phyloP scores from a whole-genome alignment of 2,797 vertebrate genomes.

The Xenops minutus region DNA sequence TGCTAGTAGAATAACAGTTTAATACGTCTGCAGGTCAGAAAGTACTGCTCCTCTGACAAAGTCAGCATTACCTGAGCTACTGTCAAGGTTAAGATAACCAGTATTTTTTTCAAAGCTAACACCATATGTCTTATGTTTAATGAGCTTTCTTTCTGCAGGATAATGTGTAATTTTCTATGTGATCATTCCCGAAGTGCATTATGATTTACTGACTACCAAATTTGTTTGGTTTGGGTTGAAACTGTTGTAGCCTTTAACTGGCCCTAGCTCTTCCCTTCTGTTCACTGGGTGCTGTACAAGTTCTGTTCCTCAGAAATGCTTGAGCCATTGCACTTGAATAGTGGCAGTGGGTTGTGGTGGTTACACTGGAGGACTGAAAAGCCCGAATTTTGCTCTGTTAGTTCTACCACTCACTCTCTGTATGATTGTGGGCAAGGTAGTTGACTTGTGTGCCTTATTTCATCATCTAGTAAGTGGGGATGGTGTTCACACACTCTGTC shows the following conservation, averaged over 20 bases:
- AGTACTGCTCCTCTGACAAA: neutral
- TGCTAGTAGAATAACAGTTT: neutral
- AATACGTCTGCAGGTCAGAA: neutral
- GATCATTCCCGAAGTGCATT: constrained; percentile 42
- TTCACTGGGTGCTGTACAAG: neutral
- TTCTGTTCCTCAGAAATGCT: neutral
- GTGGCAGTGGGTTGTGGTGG: neutral
- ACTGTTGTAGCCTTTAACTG: neutral
- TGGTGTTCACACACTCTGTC: neutral
- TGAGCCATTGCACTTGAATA: neutral
- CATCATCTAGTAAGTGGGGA: neutral
- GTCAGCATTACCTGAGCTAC: neutral
- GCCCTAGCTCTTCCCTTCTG: neutral
- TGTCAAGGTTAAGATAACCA: neutral
- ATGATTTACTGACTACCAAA: neutral
- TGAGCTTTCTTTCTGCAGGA: neutral
- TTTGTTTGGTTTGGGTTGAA: neutral
- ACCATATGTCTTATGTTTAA: neutral
- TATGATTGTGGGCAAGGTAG: neutral
- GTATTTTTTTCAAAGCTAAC: neutral
- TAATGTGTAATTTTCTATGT: neutral
- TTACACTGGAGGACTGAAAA: neutral
- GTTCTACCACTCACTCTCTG: neutral
- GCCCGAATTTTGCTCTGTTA: neutral
- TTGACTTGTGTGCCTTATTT: constrained; percentile 60